Evolutionary conservation across 2,113 vertebrate species (phyloP), one percentile per base, ranked within the genome.

Genomic region (Myrmecophaga tridactyla): DNA sequence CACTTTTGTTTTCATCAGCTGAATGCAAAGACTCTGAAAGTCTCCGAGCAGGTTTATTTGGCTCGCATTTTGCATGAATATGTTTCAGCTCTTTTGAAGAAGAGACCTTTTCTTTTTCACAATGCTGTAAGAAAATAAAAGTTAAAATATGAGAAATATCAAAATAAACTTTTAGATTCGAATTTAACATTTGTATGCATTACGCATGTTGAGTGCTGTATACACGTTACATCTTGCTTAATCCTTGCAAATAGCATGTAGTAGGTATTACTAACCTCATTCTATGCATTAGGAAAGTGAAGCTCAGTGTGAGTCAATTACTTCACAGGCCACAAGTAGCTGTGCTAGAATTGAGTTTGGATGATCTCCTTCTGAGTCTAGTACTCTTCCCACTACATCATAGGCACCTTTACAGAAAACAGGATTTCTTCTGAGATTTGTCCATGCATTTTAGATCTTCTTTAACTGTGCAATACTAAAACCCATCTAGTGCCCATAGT

Each of bases 1-100:
- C 98, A 95, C 10, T 98, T 97, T 94, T 98, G 95, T 97, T 98
- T 91, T 99, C 99, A 2, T 99, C 99, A 7, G 87, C 36, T 82
- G 98, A 97, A 77, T 98, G 98, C 0, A 98, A 93, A 0, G 97
- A 98, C 72, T 99, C 99, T 0, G 99, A 99, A 63, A 98, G 96
- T 96, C 98, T 99, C 97, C 98, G 98, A 25, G 97, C 86, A 12
- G 98, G 95, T 97, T 99, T 99, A 41, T 90, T 98, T 8, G 96
- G 86, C 48, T 98, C 98, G 29, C 94, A 95, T 98, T 98, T 99
- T 36, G 96, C 96, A 56, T 97, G 93, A 93, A 93, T 90, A 67
- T 98, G 94, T 90, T 98, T 99, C 69, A 94, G 13, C 56, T 99
- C 99, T 97, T 99, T 98, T 86, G 95, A 96, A 89, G 97, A 98